Percentiles rank a stretch among this genome's conserved stretches.
These are phyloP conservation scores for Amphipyra tragopoginis DNA, from an alignment of 2,888 invertebrate genomes.

Conservation along the genomic window DNA sequence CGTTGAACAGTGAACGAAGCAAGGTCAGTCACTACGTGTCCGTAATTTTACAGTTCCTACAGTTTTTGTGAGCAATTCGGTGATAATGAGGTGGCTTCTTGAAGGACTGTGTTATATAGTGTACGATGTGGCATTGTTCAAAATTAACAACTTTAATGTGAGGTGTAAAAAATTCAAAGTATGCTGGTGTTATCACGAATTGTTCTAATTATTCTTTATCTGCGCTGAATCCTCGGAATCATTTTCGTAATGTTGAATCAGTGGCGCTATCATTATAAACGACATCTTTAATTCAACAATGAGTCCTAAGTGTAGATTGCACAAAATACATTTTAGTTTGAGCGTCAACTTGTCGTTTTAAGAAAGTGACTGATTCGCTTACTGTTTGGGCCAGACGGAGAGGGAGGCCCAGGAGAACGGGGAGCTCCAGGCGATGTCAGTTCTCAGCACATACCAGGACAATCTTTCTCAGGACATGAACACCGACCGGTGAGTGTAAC, in stretches of 20 bases:
- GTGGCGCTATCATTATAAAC: not conserved
- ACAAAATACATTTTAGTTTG: slow-evolving; percentile 33
- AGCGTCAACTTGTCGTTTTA: slow-evolving; percentile 12
- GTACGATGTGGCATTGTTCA: slow-evolving; percentile 67
- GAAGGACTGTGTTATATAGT: slow-evolving; percentile 73
- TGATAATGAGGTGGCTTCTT: slow-evolving; percentile 72
- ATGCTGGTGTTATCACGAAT: slow-evolving; percentile 49
- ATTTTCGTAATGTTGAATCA: slow-evolving; percentile 17
- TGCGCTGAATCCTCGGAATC: slow-evolving; percentile 24
- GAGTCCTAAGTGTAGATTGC: slow-evolving; percentile 17
- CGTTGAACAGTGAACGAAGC: slow-evolving; percentile 60
- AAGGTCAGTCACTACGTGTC: slow-evolving; percentile 74
- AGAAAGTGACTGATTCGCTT: slow-evolving; percentile 47
- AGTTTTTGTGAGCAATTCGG: slow-evolving; percentile 58
- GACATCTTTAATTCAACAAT: slow-evolving; percentile 27
- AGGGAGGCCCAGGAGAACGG: slow-evolving; percentile 78
- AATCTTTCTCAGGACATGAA: slow-evolving; percentile 90
- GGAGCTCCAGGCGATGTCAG: slow-evolving; percentile 90
- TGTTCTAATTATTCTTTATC: slow-evolving; percentile 44
- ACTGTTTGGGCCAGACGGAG: slow-evolving; percentile 83
- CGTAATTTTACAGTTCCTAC: slow-evolving; percentile 57
- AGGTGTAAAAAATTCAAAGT: slow-evolving; percentile 59
- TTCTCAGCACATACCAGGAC: slow-evolving; percentile 90
- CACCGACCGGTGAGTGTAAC: slow-evolving; percentile 88
- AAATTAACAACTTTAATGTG: slow-evolving; percentile 57